Evolutionary conservation across 2,113 vertebrate species (phyloP), one percentile per base, ranked within the genome.

Genomic region (Taurulus bubalis): DNA sequence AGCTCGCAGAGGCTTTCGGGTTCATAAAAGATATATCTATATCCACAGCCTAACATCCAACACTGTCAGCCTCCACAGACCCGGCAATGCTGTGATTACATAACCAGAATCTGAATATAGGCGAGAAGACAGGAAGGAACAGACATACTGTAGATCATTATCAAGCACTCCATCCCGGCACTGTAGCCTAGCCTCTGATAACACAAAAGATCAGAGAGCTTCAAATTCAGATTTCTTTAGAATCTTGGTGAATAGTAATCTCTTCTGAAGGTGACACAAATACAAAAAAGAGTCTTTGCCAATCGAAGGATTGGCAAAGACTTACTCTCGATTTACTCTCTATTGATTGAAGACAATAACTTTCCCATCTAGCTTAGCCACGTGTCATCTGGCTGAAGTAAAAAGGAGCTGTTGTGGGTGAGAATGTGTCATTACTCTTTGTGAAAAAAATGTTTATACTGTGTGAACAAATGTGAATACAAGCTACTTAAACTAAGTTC

Each of bases 51-150:
- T 85, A 75, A 86, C 86, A 87, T 88, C 88, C 86, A 85, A 82
- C 62, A 62, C 85, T 80, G 81, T 90, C 90, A 91, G 84, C 87
- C 84, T 86, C 89, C 86, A 91, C 86, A 90, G 82, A 87, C 79
- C 79, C 42, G 72, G 71, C 82, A n/a, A 75, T 70, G 74, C 82
- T 82, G 70, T 36, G 71, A 85, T 93, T 93, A 89, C 75, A 89
- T 93, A 93, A 94, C 84, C 79, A 80, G 42, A 72, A 80, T 88
- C 71, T 90, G 88, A 89, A 84, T 84, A 83, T 82, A 75, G 78
- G 59, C 87, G 82, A 88, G 77, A 85, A 89, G 81, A 89, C 86
- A 86, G 65, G 85, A 80, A 78, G 76, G 65, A 78, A 56, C 58
- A 87, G 68, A 80, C 64, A 77, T 70, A 85, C 47, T 69, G 77